Evolutionary conservation across 2,888 invertebrate species (phyloP), one percentile per base, ranked within the genome.

Genomic region (Luperina nickerlii): DNA sequence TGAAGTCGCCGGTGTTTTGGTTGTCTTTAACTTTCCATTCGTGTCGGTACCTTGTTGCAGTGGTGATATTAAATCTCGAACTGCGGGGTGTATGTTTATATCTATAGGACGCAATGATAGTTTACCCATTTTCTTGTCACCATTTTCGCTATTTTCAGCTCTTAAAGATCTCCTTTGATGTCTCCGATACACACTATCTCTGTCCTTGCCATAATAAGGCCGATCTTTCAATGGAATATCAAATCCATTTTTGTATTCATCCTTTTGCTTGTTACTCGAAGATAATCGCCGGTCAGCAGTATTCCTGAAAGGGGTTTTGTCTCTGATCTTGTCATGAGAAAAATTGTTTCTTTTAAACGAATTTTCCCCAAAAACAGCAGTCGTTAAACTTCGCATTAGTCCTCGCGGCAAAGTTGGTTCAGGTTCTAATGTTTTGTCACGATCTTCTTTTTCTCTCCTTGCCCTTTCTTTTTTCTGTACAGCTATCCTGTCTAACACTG

Each of bases 341-440:
- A 97, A 98, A 88, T 94, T 91, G 77, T 94, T 95, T 82, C 94
- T 92, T 91, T 95, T 96, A 86, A 96, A 96, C 1, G 96, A 96
- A 91, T 98, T 98, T 92, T 98, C 98, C 70, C 98, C 97, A 84
- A 98, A 97, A 18, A 98, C 96, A 76, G 98, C 98, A 7, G 98
- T 97, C 2, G 98, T 98, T 27, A 98, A 97, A 92, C 98, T 98
- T 92, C 98, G 98, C 89, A 98, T 96, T 54, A 98, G 93, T 38
- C 96, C 96, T 87, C 96, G 94, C 0, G 97, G 93, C 90, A 96
- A 91, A 65, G 92, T 89, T 76, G 90, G 95, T 93, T 92, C 98
- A 72, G 98, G 98, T 90, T 98, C 98, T 70, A 98, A 94, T 0
- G 98, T 98, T 94, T 98, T 98, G 89, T 98, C 98, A 3, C 97